Evolutionary conservation across 2,797 vertebrate genomes (phyloP), one percentile per base, ranked within the genome.

Genomic region (Labeo calbasu): DNA sequence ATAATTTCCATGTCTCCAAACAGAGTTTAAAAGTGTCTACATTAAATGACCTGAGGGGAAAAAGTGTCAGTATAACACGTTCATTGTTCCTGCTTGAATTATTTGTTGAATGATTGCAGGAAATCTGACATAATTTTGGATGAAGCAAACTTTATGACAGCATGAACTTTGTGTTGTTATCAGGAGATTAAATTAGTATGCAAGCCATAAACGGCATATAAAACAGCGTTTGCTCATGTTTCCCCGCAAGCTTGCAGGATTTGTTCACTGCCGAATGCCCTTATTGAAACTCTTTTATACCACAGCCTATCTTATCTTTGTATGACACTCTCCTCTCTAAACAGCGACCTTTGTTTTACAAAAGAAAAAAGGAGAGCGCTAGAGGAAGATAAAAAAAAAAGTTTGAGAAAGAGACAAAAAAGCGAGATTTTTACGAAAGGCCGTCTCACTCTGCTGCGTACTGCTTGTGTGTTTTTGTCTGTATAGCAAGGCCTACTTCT

Each of bases 291-390:
- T 71, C 63, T 65, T 75, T 70, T 63, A 51, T 8, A 69, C 63
- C 65, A 71, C 68, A 66, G 83, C 88, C 90, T 87, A 85, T 89
- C 90, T 94, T 92, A 93, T 93, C 92, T 93, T 77, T 83, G 68
- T 50, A 66, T 83, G 87, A 90, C 92, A 92, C 68, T 91, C 88
- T 48, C 83, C 88, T 90, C 84, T 90, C 77, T 88, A 70, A 88
- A 92, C 89, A 48, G 71, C 88, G 88, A 93, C 91, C 92, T 94
- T 93, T 92, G 91, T 92, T 91, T 83, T 66, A 66, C 13, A 36
- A 21, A 59, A 80, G 57, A 79, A 25, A 73, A 80, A 76, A 77
- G 66, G 86, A 86, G 77, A 77, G 53, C 80, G 40, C 14, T 43
- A 17, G 43, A 57, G 68, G 25, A 77, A 82, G 80, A 86, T 79